A percentile compares a stretch with the other conserved stretches of the same genome.
Evolutionary conservation across 2,797 vertebrate species (phyloP).

Genomic region (Sebastes kiyomatsui): DNA sequence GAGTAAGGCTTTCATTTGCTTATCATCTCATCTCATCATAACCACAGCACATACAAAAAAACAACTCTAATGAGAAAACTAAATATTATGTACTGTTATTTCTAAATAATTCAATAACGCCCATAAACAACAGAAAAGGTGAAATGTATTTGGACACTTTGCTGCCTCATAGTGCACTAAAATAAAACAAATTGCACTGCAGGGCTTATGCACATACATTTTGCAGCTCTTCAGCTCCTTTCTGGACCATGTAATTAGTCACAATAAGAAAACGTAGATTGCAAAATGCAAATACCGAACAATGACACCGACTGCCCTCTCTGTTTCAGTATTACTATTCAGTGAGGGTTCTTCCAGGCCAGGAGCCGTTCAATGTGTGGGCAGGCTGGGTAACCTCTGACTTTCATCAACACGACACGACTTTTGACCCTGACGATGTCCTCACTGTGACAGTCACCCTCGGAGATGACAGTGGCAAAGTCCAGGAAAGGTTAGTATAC

Average conservation of each 20-base stretch:
- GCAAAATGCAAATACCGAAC: slow-evolving; percentile 29
- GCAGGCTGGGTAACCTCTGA: slow-evolving; percentile 96
- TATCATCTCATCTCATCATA: background rate
- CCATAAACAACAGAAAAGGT: background rate
- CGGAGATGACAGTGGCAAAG: slow-evolving; percentile 95
- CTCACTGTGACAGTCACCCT: slow-evolving; percentile 92
- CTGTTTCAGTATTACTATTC: slow-evolving; percentile 92
- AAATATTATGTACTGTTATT: background rate
- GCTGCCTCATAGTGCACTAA: background rate
- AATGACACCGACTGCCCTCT: slow-evolving; percentile 29
- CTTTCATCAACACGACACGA: slow-evolving; percentile 87
- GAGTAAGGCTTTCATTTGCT: slow-evolving; percentile 74
- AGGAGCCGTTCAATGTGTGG: slow-evolving; percentile 94
- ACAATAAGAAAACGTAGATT: background rate
- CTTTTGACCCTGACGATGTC: slow-evolving; percentile 88
- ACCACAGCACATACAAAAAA: background rate
- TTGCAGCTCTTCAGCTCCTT: background rate
- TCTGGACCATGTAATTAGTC: background rate
- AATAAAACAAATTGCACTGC: background rate
- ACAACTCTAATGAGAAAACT: background rate
- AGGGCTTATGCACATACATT: background rate
- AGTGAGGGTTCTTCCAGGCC: slow-evolving; percentile 91
- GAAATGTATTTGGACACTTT: background rate
- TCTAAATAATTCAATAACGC: background rate
- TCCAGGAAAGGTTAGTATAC: slow-evolving; percentile 90